Evolutionary conservation across 2,888 invertebrate species (phyloP), one percentile per base, ranked within the genome.

Genomic region (Pachycephus smyrnensis): DNA sequence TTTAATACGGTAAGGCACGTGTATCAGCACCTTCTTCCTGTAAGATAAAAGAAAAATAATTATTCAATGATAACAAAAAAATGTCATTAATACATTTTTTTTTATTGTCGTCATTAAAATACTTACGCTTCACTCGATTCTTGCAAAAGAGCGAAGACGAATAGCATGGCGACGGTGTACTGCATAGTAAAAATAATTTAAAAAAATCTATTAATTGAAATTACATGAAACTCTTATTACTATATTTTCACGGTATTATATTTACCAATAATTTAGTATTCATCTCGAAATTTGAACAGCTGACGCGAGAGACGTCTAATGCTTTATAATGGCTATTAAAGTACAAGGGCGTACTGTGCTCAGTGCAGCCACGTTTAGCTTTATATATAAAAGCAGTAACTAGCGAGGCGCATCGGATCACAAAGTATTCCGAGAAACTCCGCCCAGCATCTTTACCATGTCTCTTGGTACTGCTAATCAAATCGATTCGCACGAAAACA

Each of bases 1-100:
- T 91, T 95, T 95, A 81, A 95, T 93, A 84, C 94, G 93, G 87
- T 94, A 94, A 0, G 95, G 95, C 31, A 95, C 94, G 87, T 94
- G 94, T 81, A 95, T 94, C 11, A 94, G 93, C 11, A 95, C 94
- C 86, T 94, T 94, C 84, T 95, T 95, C 75, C 94, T 94, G 82
- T 91, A 93, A 93, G 75, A 82, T 80, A 77, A 77, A 80, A 76
- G 35, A 84, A 76, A 77, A 68, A 76, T 32, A 33, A 30, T 71
- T 76, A 73, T 73, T 68, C 1, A 15, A n/a, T 55, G 12, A 23
- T 35, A 12, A 6, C 1, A n/a, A 30, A 11, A 23, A 23, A 23
- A n/a, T n/a, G 35, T 15, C 2, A 1, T 55, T 23, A 15, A 23
- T 30, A 32, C 15, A 30, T 74, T 12, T n/a, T 12, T n/a, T n/a